Percentiles rank a stretch among this genome's conserved stretches.
Evolutionary conservation across 2,888 invertebrate species (phyloP).

Genomic region (Druceiella hillmani): DNA sequence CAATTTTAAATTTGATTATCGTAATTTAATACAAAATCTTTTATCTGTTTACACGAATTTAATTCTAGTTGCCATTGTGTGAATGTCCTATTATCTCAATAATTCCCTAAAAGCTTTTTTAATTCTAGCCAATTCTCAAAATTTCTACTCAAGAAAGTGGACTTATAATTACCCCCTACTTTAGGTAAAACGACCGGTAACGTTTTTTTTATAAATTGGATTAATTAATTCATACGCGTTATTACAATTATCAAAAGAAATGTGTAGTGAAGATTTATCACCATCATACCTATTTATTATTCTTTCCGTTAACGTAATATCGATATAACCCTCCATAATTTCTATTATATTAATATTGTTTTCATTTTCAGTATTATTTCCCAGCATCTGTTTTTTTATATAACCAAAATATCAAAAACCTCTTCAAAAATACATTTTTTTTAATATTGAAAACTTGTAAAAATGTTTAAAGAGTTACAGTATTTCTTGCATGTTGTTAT

Average conservation of each 20-base stretch:
- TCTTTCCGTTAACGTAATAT: constrained; percentile 1
- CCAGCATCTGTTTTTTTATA: too few species aligned
- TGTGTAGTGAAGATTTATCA: constrained; percentile 3
- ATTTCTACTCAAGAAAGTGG: constrained; percentile 19
- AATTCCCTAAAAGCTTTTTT: constrained; percentile 17
- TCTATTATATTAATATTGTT: too few species aligned
- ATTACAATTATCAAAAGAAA: constrained; percentile 7
- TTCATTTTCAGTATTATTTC: too few species aligned
- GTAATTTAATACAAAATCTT: constrained; percentile 24
- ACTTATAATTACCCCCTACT: constrained; percentile 22
- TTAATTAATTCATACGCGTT: constrained; percentile 7
- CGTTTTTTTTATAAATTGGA: background rate
- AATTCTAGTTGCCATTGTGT: constrained; percentile 28
- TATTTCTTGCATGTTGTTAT: too few species aligned
- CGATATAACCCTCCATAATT: constrained; percentile 2
- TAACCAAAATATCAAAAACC: too few species aligned
- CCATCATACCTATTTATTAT: constrained; percentile 7
- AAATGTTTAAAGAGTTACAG: too few species aligned
- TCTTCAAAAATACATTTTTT: too few species aligned
- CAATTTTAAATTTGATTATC: constrained; percentile 26
- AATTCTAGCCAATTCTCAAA: constrained; percentile 21
- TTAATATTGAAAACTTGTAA: too few species aligned
- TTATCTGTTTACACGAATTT: constrained; percentile 25
- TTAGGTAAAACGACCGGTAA: constrained; percentile 14
- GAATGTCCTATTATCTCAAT: constrained; percentile 23